Evolutionary conservation across 2,888 invertebrate species (phyloP).

Genomic region (Melinaea marsaeus): DNA sequence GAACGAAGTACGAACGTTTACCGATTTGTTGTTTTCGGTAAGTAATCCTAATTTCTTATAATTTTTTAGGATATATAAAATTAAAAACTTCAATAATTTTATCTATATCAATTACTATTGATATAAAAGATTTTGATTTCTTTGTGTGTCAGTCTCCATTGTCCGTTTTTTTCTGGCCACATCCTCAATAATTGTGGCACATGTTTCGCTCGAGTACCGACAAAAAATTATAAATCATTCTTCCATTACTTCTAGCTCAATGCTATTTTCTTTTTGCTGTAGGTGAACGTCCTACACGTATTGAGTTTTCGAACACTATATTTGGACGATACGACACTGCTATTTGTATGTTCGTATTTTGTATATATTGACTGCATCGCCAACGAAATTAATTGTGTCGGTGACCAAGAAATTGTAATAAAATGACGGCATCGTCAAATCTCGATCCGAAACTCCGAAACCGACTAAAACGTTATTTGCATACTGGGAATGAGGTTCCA

Average conservation of each 20-base stretch:
- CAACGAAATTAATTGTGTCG: constrained; percentile 19
- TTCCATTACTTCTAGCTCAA: constrained; percentile 54
- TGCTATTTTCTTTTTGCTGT: constrained; percentile 42
- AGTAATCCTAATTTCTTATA: background rate
- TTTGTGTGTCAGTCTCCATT: constrained; percentile 50
- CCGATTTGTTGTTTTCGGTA: background rate
- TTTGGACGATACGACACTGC: constrained; percentile 38
- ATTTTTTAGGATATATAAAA: background rate
- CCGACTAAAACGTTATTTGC: constrained; percentile 68
- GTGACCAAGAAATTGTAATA: constrained; percentile 16
- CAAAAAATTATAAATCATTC: constrained; percentile 58
- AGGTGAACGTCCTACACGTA: constrained; percentile 41
- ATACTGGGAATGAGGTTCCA: constrained; percentile 73
- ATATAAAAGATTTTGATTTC: background rate
- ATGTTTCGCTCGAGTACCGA: constrained; percentile 70
- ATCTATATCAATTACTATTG: background rate
- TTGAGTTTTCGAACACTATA: constrained; percentile 22
- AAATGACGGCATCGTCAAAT: constrained; percentile 47
- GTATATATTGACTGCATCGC: constrained; percentile 17
- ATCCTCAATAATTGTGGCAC: constrained; percentile 74
- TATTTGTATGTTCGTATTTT: constrained; percentile 23
- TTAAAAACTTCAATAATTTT: background rate
- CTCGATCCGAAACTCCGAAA: constrained; percentile 57
- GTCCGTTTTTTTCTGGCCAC: constrained; percentile 73
- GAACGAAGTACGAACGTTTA: background rate